Conservation (phyloP, 2,888 invertebrate species). For the Drosophila testacea region DNA sequence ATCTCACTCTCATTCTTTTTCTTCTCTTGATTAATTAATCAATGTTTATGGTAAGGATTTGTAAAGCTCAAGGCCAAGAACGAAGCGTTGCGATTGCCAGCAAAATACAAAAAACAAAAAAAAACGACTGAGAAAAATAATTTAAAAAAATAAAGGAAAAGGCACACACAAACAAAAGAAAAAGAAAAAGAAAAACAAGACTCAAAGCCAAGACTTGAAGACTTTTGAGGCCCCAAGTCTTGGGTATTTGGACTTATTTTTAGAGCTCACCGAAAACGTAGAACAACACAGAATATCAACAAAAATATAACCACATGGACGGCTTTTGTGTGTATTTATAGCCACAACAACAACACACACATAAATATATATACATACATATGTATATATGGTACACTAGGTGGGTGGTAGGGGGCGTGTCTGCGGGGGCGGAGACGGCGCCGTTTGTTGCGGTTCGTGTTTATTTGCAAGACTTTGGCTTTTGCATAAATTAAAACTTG, state of each 20-base stretch:
- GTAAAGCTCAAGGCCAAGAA: conserved; percentile 20
- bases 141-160: conserved; percentile 1
- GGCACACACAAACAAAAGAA: background rate
- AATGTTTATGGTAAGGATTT: conserved; percentile 20
- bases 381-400: conserved; percentile 6
- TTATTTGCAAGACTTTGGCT: conserved; percentile 33
- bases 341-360: conserved; percentile 13
- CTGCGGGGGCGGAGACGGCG: conserved; percentile 10
- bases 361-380: background rate
- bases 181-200: background rate
- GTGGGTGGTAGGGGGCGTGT: conserved; percentile 44
- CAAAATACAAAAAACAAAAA: background rate
- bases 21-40: conserved; percentile 15
- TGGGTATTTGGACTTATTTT: conserved; percentile 40
- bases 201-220: conserved; percentile 7
- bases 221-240: conserved; percentile 12
- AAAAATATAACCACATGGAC: conserved; percentile 58
- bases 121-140: background rate
- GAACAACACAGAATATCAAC: conserved; percentile 31
- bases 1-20: background rate
- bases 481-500: conserved; percentile 60
- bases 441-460: conserved; percentile 26
- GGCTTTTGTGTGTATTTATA: conserved; percentile 50
- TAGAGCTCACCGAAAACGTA: conserved; percentile 22
- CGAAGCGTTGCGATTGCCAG: background rate